phyloP scores from a whole-genome alignment of 1,140 invertebrate genomes.

The Spodoptera frugiperda region DNA sequence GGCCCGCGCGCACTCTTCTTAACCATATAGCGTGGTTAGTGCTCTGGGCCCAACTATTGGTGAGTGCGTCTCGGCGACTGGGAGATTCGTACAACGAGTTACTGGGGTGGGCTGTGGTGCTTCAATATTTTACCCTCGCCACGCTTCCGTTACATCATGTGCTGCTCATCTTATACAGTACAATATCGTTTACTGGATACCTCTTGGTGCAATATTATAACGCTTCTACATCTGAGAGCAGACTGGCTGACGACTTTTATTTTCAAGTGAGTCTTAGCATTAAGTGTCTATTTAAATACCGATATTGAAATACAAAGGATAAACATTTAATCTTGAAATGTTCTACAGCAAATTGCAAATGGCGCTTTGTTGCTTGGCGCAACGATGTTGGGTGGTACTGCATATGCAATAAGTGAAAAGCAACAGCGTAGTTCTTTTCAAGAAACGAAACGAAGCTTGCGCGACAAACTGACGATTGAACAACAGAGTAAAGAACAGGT shows the following conservation, averaged over 20 bases:
- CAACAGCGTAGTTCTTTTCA: slow-evolving; percentile 95
- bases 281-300: neutral
- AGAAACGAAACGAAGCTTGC: slow-evolving; percentile 96
- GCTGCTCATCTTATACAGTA: slow-evolving; percentile 75
- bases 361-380: slow-evolving; percentile 90
- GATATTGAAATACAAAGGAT: neutral
- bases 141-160: slow-evolving; percentile 92
- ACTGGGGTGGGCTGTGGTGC: slow-evolving; percentile 92
- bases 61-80: slow-evolving; percentile 83
- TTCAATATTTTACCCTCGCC: slow-evolving; percentile 94
- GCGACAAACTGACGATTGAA: slow-evolving; percentile 96
- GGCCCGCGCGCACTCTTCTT: slow-evolving; percentile 80
- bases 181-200: slow-evolving; percentile 69
- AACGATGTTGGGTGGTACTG: slow-evolving; percentile 91
- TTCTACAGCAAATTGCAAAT: slow-evolving; percentile 89
- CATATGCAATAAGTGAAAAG: slow-evolving; percentile 93
- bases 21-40: slow-evolving; percentile 89
- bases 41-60: slow-evolving; percentile 88
- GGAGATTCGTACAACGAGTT: slow-evolving; percentile 80
- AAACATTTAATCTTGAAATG: neutral
- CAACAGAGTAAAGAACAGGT: slow-evolving; percentile 97
- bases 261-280: slow-evolving; percentile 62
- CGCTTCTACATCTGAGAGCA: slow-evolving; percentile 66
- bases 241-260: slow-evolving; percentile 77
- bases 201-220: slow-evolving; percentile 78